Percentiles rank a stretch among this genome's conserved stretches.
Conservation (phyloP, 2,113 vertebrate species). For the Festucalex cinctus region DNA sequence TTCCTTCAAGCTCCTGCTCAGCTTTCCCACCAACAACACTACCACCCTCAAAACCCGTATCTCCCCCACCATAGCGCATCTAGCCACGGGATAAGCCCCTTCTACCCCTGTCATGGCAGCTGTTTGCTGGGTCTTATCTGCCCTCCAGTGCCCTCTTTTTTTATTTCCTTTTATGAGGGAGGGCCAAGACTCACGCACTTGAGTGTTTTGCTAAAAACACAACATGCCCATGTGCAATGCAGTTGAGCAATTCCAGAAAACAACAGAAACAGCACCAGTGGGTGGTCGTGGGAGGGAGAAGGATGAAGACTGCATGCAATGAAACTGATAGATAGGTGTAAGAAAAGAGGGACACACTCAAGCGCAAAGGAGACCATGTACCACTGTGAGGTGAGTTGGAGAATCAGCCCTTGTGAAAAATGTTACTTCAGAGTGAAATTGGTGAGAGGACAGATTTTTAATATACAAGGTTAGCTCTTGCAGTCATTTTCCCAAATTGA, state of each 20-base stretch:
- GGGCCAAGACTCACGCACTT: slow-evolving; percentile 37
- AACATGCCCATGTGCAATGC: slow-evolving; percentile 29
- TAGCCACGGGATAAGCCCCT: slow-evolving; percentile 60
- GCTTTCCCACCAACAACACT: slow-evolving; percentile 46
- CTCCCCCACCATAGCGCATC: slow-evolving; percentile 45
- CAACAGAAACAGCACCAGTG: slow-evolving; percentile 52
- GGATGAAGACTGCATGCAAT: slow-evolving; percentile 68
- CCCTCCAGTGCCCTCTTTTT: slow-evolving; percentile 53
- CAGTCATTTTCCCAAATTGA: background rate
- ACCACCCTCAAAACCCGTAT: slow-evolving; percentile 43
- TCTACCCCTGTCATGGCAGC: slow-evolving; percentile 52
- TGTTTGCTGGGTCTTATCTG: slow-evolving; percentile 50
- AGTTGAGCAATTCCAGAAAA: slow-evolving; percentile 29
- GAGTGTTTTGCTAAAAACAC: slow-evolving; percentile 32
- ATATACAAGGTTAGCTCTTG: background rate
- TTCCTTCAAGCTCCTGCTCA: slow-evolving; percentile 31
- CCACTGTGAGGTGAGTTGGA: slow-evolving; percentile 27
- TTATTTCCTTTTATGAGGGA: slow-evolving; percentile 17
- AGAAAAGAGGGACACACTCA: slow-evolving; percentile 60
- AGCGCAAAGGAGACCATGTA: slow-evolving; percentile 31
- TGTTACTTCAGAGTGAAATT: too few relatives aligned
- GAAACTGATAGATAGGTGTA: slow-evolving; percentile 67
- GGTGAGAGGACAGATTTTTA: background rate
- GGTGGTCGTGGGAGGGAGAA: slow-evolving; percentile 63
- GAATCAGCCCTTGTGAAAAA: background rate